Percentiles rank a stretch among this genome's conserved stretches.
phyloP scores from a whole-genome alignment of 2,113 vertebrate genomes.

The Catharus minimus region DNA sequence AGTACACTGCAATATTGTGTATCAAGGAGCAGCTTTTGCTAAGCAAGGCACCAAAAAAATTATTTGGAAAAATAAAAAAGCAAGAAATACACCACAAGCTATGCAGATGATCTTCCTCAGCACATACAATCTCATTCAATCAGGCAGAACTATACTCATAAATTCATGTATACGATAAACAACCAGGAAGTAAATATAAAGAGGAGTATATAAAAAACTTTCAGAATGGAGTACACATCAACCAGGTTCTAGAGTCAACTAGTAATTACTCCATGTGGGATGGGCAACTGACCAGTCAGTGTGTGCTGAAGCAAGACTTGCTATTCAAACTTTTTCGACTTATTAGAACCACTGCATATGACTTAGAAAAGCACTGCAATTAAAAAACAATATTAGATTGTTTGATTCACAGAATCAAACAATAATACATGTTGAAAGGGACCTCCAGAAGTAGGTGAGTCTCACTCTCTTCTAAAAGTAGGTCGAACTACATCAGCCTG shows the following conservation, averaged over 20 bases:
- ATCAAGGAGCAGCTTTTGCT: neutral
- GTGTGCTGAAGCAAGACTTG: neutral
- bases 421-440: neutral
- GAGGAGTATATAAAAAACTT: neutral
- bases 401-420: neutral
- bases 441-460: neutral
- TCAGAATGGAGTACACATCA: neutral
- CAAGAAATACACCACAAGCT: rapidly evolving
- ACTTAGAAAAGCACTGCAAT: neutral
- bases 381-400: neutral
- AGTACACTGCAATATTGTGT: neutral
- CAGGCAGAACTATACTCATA: neutral
- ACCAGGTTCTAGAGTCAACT: neutral
- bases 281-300: neutral
- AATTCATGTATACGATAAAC: neutral
- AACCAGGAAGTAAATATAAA: neutral
- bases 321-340: neutral
- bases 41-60: neutral
- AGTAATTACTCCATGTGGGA: neutral
- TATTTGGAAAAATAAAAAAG: neutral
- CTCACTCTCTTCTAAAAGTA: neutral
- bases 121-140: neutral
- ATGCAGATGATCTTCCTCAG: neutral
- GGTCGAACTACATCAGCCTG: neutral
- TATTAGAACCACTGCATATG: neutral